Conservation (phyloP, 2,113 vertebrate genomes). For the Gadus macrocephalus region DNA sequence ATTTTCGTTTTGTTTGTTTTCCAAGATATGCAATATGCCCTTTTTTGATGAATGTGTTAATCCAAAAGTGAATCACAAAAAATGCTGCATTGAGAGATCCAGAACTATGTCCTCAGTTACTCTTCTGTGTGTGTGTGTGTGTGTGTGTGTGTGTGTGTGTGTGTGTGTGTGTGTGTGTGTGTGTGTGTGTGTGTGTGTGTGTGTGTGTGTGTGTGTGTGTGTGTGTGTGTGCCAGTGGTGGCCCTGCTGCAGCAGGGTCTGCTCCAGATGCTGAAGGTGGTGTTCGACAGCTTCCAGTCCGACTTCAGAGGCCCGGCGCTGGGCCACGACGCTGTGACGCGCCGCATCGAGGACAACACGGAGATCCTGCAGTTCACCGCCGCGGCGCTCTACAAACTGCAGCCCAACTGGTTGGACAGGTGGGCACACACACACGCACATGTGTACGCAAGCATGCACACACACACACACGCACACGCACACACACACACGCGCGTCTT, state of each 20-base stretch:
- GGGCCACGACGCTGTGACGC: not conserved
- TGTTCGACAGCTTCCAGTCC: slow-evolving; percentile 69
- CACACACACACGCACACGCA: not conserved
- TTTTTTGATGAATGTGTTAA: too few species aligned
- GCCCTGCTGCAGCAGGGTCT: slow-evolving; percentile 55
- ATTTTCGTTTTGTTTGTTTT: too few species aligned
- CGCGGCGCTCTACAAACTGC: slow-evolving; percentile 58
- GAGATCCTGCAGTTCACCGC: slow-evolving; percentile 62
- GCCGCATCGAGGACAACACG: slow-evolving; percentile 25
- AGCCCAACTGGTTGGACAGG: slow-evolving; percentile 49
- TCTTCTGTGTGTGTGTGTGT: too few species aligned
- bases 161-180: too few species aligned
- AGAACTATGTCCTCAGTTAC: too few species aligned
- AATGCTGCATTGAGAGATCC: too few species aligned
- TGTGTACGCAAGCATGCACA: not conserved
- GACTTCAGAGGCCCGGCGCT: slow-evolving; percentile 45
- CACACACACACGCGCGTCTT: not conserved
- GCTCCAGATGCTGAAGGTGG: slow-evolving; percentile 57
- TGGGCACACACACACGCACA: slow-evolving; percentile 12
- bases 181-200: too few species aligned
- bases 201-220: not conserved
- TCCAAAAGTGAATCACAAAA: too few species aligned
- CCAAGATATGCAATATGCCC: too few species aligned
- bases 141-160: too few species aligned
- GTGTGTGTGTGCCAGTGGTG: slow-evolving; percentile 42